These are phyloP conservation scores for Euleptes europaea DNA, from an alignment of 2,113 vertebrate genomes.

Conservation along the genomic window DNA sequence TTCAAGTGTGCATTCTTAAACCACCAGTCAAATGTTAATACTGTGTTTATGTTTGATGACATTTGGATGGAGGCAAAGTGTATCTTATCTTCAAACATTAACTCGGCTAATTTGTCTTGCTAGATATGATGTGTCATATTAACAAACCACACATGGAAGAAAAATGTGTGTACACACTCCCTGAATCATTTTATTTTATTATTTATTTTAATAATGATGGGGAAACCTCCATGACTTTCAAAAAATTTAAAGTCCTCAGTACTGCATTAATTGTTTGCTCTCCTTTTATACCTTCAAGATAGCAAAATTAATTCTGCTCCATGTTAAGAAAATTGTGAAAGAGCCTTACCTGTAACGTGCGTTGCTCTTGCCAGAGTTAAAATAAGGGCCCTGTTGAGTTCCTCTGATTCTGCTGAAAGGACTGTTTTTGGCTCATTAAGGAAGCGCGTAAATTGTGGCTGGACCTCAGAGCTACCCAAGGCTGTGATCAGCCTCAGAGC, in stretches of 20 bases:
- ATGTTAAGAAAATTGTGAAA: not conserved
- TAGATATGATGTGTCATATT: too few relatives aligned
- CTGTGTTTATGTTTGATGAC: not conserved
- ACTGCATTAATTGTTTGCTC: not conserved
- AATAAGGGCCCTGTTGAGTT: slow-evolving; percentile 95
- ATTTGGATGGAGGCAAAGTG: not conserved
- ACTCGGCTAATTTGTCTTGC: not conserved
- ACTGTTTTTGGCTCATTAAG: slow-evolving; percentile 96
- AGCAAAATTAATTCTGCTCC: not conserved
- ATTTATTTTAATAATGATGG: not conserved
- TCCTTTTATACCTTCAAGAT: not conserved
- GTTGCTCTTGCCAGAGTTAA: slow-evolving; percentile 95
- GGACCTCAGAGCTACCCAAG: slow-evolving; percentile 94
- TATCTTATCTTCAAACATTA: not conserved
- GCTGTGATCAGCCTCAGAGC: slow-evolving; percentile 94
- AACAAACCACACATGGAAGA: too few relatives aligned
- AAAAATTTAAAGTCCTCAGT: not conserved
- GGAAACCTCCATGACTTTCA: not conserved
- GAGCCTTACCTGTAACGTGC: slow-evolving; percentile 89
- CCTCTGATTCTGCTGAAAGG: slow-evolving; percentile 94
- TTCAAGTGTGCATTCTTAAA: not conserved
- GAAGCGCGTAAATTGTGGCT: slow-evolving; percentile 96
- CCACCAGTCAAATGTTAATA: not conserved
- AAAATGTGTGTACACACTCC: too few relatives aligned
- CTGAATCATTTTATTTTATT: too few relatives aligned